A percentile compares a stretch with the other conserved stretches of the same genome.
Evolutionary conservation across 2,113 vertebrate genomes (phyloP).

Genomic region (Heterocephalus glaber): DNA sequence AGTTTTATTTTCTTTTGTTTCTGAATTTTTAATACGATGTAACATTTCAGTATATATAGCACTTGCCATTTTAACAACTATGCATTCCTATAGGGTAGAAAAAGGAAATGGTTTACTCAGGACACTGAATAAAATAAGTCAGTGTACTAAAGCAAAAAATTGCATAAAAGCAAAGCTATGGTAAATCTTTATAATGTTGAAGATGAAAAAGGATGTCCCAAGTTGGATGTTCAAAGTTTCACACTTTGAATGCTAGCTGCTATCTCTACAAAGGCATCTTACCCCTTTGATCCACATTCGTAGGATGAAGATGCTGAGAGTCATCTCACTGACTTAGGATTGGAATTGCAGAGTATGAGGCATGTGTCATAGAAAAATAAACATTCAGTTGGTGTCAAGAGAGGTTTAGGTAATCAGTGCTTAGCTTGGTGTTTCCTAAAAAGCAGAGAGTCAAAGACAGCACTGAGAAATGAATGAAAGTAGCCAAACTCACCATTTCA

Average conservation of each 20-base stretch:
- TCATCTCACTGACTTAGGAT: not conserved
- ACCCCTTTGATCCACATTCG: not conserved
- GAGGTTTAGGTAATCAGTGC: not conserved
- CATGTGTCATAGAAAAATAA: not conserved
- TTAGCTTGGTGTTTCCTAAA: not conserved
- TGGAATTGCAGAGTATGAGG: not conserved
- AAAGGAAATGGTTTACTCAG: not conserved
- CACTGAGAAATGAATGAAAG: not conserved
- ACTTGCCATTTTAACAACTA: slow-evolving; percentile 2
- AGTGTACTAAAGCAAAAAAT: not conserved
- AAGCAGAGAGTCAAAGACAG: not conserved
- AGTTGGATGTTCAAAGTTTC: not conserved
- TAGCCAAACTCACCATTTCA: not conserved
- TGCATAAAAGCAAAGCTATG: not conserved
- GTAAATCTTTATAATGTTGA: not conserved
- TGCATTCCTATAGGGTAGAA: not conserved
- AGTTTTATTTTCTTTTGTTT: slow-evolving; percentile 29
- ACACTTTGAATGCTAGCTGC: not conserved
- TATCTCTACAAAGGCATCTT: not conserved
- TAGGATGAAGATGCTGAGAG: not conserved
- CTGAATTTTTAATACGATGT: slow-evolving; percentile 54
- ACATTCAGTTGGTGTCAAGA: not conserved
- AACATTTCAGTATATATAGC: not conserved
- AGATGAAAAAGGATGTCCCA: not conserved
- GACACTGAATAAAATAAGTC: not conserved